Conservation (phyloP, 1,140 invertebrate genomes). For the Oncopodura yosiiana region DNA sequence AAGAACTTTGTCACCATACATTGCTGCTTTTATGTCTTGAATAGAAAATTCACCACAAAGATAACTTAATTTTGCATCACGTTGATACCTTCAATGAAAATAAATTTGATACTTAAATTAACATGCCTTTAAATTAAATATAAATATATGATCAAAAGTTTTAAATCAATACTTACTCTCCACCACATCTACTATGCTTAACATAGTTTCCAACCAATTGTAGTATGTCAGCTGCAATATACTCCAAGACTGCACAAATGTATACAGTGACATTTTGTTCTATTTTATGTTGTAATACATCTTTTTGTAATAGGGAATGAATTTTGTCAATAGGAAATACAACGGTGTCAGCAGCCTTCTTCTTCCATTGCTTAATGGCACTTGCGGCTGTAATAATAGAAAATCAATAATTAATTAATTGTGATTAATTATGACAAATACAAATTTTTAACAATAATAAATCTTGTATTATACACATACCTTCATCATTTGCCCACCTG, state of each 20-base stretch:
- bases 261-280: slow-evolving; percentile 82
- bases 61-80: too few species aligned
- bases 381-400: too few species aligned
- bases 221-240: slow-evolving; percentile 88
- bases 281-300: slow-evolving; percentile 86
- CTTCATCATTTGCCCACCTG: too few species aligned
- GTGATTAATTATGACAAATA: too few species aligned
- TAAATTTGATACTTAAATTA: too few species aligned
- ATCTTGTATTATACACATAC: too few species aligned
- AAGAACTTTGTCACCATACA: slow-evolving; percentile 95
- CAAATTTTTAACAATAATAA: too few species aligned
- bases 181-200: slow-evolving; percentile 81
- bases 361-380: slow-evolving; percentile 67
- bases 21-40: slow-evolving; percentile 90
- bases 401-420: too few species aligned
- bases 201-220: slow-evolving; percentile 93
- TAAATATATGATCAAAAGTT: too few species aligned
- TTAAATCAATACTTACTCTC: too few species aligned
- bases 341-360: slow-evolving; percentile 61
- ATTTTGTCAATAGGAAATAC: slow-evolving; percentile 85
- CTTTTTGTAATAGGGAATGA: slow-evolving; percentile 82
- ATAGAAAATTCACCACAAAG: slow-evolving; percentile 72
- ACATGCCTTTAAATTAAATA: too few species aligned
- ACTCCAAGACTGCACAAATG: slow-evolving; percentile 86
- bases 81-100: too few species aligned